phyloP scores from a whole-genome alignment of 2,888 invertebrate genomes.

The Caenorhabditis afra region DNA sequence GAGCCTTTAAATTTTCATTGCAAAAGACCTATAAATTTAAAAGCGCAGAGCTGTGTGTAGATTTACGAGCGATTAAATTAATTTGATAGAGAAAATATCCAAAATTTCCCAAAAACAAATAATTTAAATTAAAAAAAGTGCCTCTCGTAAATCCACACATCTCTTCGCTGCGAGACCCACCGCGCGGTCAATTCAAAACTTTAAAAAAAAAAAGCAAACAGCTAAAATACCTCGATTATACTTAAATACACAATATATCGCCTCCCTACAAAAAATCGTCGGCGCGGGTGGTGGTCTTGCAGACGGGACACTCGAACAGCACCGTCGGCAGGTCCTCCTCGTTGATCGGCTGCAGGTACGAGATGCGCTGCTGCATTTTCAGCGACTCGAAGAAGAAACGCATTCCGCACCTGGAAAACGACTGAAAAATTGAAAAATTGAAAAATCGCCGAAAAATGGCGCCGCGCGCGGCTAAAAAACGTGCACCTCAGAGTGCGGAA shows the following conservation, averaged over 20 bases:
- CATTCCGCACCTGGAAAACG: conserved; percentile 53
- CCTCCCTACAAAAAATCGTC: not conserved
- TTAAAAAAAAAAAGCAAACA: conserved; percentile 3
- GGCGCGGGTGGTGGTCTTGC: conserved; percentile 28
- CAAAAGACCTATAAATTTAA: no score
- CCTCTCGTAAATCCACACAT: no score
- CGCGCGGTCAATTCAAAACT: no score
- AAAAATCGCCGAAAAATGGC: not conserved
- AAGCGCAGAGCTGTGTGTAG: no score
- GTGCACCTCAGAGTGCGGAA: no score
- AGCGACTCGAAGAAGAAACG: conserved; percentile 39
- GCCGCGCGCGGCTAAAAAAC: not conserved
- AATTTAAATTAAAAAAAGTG: no score
- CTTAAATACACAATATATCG: no score
- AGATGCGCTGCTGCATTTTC: conserved; percentile 43
- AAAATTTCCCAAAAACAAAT: no score
- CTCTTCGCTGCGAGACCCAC: no score
- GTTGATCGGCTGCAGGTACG: conserved; percentile 24
- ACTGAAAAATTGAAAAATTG: not conserved
- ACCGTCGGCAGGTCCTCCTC: conserved; percentile 47
- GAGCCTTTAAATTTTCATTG: no score
- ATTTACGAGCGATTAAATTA: no score
- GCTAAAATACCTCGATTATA: not conserved
- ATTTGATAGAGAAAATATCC: no score
- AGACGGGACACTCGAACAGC: conserved; percentile 49